These are phyloP conservation scores for Grantiella picta DNA, from an alignment of 2,113 vertebrate genomes.

Conservation along the genomic window DNA sequence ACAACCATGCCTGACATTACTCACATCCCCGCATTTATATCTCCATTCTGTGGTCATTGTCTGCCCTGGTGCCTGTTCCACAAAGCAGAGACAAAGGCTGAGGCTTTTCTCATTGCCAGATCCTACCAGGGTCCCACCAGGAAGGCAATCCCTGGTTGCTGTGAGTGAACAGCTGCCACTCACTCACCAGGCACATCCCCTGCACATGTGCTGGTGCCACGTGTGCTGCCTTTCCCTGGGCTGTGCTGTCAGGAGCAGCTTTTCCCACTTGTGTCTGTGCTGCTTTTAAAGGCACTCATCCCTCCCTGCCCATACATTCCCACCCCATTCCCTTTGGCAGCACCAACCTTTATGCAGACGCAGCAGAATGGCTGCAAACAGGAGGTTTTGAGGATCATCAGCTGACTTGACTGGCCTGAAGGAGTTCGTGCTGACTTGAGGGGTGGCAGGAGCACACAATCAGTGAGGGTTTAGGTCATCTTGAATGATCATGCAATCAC, in stretches of 20 bases:
- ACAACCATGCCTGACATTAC: not conserved
- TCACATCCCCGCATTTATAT: not conserved
- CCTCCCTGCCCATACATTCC: not conserved
- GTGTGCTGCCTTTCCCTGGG: not conserved
- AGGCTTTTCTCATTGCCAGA: not conserved
- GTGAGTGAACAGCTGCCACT: not conserved
- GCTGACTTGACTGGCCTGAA: not conserved
- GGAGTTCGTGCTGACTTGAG: not conserved
- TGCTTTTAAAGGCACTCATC: not conserved
- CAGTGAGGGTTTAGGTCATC: not conserved
- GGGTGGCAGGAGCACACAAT: not conserved
- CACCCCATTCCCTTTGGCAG: not conserved
- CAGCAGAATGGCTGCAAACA: not conserved
- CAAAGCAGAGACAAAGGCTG: not conserved
- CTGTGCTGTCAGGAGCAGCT: not conserved
- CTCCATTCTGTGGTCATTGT: not conserved
- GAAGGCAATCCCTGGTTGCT: not conserved
- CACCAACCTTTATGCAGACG: not conserved
- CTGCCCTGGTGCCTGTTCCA: not conserved
- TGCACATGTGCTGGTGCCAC: not conserved
- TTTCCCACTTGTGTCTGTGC: not conserved
- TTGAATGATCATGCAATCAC: not conserved
- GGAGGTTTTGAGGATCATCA: not conserved
- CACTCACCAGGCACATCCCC: not conserved
- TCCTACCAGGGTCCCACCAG: not conserved